A percentile compares a stretch with the other conserved stretches of the same genome.
These are phyloP conservation scores for Calameuta pallipes DNA, from an alignment of 2,888 invertebrate genomes.

Conservation along the genomic window DNA sequence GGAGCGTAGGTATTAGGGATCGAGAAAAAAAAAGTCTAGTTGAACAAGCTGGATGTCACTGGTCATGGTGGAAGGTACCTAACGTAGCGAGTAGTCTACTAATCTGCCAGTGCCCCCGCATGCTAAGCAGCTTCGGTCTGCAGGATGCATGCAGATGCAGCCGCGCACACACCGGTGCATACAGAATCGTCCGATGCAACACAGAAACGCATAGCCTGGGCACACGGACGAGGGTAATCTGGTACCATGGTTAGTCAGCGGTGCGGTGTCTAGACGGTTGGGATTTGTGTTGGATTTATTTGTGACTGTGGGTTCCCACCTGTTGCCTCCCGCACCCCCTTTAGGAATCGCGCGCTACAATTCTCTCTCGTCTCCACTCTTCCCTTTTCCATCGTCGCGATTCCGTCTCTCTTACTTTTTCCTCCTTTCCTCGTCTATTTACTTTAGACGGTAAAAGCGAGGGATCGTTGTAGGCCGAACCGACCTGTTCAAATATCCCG, in stretches of 20 bases:
- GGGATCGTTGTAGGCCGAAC: not conserved
- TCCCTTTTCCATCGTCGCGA: not conserved
- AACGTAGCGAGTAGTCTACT: not conserved
- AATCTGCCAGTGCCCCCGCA: not conserved
- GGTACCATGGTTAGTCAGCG: conserved; percentile 53
- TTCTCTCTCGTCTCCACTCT: conserved; percentile 29
- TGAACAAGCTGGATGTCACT: conserved; percentile 8
- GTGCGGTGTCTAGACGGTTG: conserved; percentile 56
- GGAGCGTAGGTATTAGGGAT: not conserved
- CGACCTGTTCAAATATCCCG: not conserved
- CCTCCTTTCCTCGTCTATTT: not conserved
- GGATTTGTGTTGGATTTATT: conserved; percentile 61
- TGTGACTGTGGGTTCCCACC: conserved; percentile 60
- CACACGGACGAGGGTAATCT: conserved; percentile 40
- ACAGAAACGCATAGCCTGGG: not conserved
- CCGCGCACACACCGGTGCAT: not conserved
- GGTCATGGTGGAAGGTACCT: not conserved
- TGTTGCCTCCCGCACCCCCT: conserved; percentile 60
- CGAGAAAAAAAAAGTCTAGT: not conserved
- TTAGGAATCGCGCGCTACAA: conserved; percentile 41
- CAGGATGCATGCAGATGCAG: not conserved
- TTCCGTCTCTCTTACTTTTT: not conserved
- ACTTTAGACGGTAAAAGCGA: not conserved
- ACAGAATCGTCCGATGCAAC: not conserved
- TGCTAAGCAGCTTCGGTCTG: not conserved